Base-by-base conservation (phyloP, 2,797 vertebrate genomes). In the Rhinella marina region DNA sequence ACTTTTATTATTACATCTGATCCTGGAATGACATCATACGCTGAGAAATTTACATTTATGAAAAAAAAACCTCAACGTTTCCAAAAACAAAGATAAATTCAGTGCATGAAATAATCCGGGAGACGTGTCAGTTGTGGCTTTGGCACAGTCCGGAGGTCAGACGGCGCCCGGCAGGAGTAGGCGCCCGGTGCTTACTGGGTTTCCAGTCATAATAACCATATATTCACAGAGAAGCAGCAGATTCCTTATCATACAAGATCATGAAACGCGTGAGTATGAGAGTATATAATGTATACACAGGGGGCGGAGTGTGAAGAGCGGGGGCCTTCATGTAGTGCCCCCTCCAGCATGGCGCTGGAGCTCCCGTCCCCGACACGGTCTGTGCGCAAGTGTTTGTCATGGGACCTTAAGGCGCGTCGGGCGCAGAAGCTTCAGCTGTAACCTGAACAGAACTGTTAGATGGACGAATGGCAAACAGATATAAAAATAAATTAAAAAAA, bases 1-100 rank as follows among this genome's bases (percentile, higher is more conserved):
- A 29, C 52, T 79, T 78, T 78, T 27, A 72, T 54, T 54, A 78
- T 19, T 19, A 19, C 25, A 79, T 79, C 54, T 32, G 54, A 79
- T 59, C 52, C 54, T 59, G 77, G 77, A 79, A 59, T 59, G 77
- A 79, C 77, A 57, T 79, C 54, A 79, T 25, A 79, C 3, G 56
- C 14, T 21, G 17, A 79, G 13, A 57, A 57, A 25, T 59, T 13
- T 17, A 23, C 25, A 76, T n/a, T 50, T 23, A 76, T 1, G 32
- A 21, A 79, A 9, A 25, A 9, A 78, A 25, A 56, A 41, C 13
- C 9, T 19, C 32, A 17, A 29, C 13, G 0, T 29, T 16, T 56
- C 29, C 16, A 79, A 78, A 78, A 57, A 27, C 17, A 78, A n/a
- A 27, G 25, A 17, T 7, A 21, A 79, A 57, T 59, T 29, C 77